Base-by-base conservation (phyloP, 1,140 invertebrate species). In the Drosophila sproati region DNA sequence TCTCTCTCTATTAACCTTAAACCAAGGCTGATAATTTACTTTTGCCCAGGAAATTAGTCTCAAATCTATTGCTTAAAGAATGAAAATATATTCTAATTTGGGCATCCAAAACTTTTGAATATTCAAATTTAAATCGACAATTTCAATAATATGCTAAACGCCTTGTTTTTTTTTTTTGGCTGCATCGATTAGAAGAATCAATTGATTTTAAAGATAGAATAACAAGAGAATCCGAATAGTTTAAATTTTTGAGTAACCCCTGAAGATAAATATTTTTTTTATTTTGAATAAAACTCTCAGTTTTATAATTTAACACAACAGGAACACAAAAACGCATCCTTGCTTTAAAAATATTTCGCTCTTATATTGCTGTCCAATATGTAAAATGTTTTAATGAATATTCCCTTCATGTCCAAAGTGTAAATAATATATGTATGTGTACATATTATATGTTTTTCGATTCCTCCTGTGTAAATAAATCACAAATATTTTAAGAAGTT, bases 401-500 rank as follows among this genome's bases (percentile, higher is more conserved):
- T 8, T 47, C 41, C 5, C 29, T 29, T 32, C 8, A 28, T 60
- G 31, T 3, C 5, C 35, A 20, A 20, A 20, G 31, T 61, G 59
- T 48, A 35, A 28, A 28, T n/a, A 50, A 48, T 43, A n/a, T 43
- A 4, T 43, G 10, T 43, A 47, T 20, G 20, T 20, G 20, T 20
- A 20, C 20, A 20, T 20, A 20, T 20, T 20, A 20, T 32, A 34
- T n/a, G 41, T 34, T 34, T 47, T 8, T 20, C 1, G 20, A 45
- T 45, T 8, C 35, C 10, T 54, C 29, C 41, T 47, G 32, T 73
- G 62, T 67, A 73, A 45, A 73, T 70, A 75, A 66, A 50, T 28
- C 52, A 34, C 20, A 62, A 43, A 10, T 56, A 35, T 47, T 43
- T 57, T 12, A 45, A 41, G 29, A 57, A 54, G 3, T 54, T 39